Percentiles rank a stretch among this genome's conserved stretches.
These are phyloP conservation scores for Meloidogyne chitwoodi DNA, from an alignment of 1,140 invertebrate genomes.

Conservation along the genomic window DNA sequence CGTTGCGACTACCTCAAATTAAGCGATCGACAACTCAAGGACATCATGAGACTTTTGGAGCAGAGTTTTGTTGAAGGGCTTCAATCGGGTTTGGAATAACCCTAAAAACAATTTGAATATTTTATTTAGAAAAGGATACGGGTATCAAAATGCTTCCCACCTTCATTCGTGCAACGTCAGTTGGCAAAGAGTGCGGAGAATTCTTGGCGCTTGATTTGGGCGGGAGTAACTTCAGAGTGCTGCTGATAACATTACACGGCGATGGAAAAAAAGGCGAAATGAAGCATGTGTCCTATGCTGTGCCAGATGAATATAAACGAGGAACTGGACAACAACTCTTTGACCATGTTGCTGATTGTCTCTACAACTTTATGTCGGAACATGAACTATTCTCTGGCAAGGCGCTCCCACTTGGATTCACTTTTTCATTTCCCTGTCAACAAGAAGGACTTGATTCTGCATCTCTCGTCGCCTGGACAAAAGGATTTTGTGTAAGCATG, in stretches of 20 bases:
- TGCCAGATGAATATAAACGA: conserved; percentile 51
- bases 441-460: conserved; percentile 86
- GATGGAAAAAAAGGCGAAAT: not conserved
- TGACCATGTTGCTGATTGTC: conserved; percentile 94
- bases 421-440: conserved; percentile 91
- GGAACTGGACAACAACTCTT: conserved; percentile 68
- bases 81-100: not conserved
- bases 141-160: conserved; percentile 71
- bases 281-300: not conserved
- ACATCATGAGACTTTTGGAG: not conserved
- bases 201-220: conserved; percentile 93
- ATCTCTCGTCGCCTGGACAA: conserved; percentile 83
- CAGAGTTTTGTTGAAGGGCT: not conserved
- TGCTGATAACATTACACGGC: conserved; percentile 74
- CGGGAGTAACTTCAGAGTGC: conserved; percentile 93
- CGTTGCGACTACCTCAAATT: not conserved
- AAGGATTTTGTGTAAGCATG: conserved; percentile 74
- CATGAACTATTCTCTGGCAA: conserved; percentile 70
- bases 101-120: not conserved
- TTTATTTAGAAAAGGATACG: conserved; percentile 40
- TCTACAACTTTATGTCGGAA: conserved; percentile 81
- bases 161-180: conserved; percentile 89
- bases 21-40: not conserved
- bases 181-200: conserved; percentile 90
- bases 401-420: conserved; percentile 87